Base-by-base conservation (phyloP, 1,140 invertebrate genomes). In the Aphelenchoides besseyi region DNA sequence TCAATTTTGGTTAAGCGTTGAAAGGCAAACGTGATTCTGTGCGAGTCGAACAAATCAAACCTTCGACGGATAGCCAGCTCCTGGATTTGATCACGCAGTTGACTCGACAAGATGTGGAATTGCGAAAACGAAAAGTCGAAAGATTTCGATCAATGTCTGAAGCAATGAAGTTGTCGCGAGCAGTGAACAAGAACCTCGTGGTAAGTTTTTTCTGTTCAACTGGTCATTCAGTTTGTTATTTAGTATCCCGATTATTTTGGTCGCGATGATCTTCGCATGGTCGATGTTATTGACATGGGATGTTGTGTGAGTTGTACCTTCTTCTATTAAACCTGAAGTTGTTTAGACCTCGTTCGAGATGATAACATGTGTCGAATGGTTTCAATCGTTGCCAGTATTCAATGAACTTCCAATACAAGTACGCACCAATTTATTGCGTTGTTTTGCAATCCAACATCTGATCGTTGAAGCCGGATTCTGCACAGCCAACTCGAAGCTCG, bases 1-100 rank as follows among this genome's bases (percentile, higher is more conserved):
- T 55, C 5, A 67, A 52, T 37, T 1, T 5, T 2, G 79, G 89
- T 89, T 79, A 76, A 71, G 94, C 95, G 57, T 95, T 98, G 1
- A 95, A 98, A 18, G 57, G 32, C 3, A 32, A 69, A 32, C 35
- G 61, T 12, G 68, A 70, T 18, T 67, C 52, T 18, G 28, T 70
- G 36, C 54, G 68, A 63, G 8, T 33, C 32, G n/a, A 29, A 26
- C 61, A 33, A 5, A 33, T 12, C 3, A 30, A 33, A n/a, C n/a
- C n/a, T n/a, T n/a, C 8, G 29, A 41, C 35, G 41, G 23, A 32
- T 28, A 68, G 18, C 3, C 53, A 71, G 12, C 23, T 72, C 5
- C 33, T 68, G 1, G 32, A 66, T 12, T 35, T 41, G 8, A 41
- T 68, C 30, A 9, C 16, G 29, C 53, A 63, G 9, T 18, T 64